Conservation (phyloP, 2,797 vertebrate genomes). For the Balearica regulorum region DNA sequence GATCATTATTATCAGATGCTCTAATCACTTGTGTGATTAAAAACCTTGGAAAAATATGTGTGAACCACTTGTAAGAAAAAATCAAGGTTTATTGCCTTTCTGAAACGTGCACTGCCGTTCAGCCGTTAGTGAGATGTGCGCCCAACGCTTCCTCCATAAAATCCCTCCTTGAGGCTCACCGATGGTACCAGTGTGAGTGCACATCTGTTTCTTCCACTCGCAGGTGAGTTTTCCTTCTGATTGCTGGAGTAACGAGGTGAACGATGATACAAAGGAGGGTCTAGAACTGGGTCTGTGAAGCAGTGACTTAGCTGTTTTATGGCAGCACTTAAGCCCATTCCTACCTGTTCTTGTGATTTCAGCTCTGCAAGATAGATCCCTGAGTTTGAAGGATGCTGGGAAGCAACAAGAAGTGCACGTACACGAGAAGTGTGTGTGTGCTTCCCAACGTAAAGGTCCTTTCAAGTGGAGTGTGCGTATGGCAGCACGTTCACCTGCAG, state of each 20-base stretch:
- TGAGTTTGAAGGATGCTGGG: neutral
- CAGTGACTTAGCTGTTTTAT: neutral
- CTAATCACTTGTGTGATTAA: conserved; percentile 7
- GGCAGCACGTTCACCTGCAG: neutral
- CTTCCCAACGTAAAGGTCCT: neutral
- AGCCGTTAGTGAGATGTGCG: neutral
- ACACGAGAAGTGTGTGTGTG: fast-evolving
- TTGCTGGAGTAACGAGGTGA: neutral
- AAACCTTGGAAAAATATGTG: neutral
- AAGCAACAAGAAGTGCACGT: fast-evolving
- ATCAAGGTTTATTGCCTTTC: neutral
- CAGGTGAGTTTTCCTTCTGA: neutral
- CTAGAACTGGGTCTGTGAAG: neutral
- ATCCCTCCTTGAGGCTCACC: neutral
- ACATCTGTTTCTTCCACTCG: neutral
- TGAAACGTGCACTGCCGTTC: neutral
- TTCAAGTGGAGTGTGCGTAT: too few species aligned
- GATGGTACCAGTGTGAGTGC: neutral
- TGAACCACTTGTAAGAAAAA: neutral
- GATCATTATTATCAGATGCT: neutral
- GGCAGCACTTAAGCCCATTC: neutral
- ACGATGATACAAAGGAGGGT: fast-evolving
- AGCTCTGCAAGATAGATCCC: neutral
- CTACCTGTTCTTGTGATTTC: neutral
- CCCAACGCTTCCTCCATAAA: neutral